These are phyloP conservation scores for Toxostoma redivivum DNA, from an alignment of 2,113 vertebrate genomes.

Conservation along the genomic window DNA sequence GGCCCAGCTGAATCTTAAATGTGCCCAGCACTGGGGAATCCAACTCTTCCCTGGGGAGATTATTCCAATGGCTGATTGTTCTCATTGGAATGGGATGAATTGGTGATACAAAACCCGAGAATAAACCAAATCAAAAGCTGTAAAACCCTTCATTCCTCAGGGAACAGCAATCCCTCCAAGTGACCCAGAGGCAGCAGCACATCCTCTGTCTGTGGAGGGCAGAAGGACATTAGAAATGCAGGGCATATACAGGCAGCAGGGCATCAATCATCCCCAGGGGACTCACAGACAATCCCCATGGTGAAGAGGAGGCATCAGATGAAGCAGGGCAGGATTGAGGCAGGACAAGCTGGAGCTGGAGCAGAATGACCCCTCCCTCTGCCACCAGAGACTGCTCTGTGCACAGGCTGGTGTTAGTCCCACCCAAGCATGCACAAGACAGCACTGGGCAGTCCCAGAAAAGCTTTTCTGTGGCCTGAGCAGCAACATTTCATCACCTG, in stretches of 20 bases:
- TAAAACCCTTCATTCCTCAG: neutral
- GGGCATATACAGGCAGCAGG: neutral
- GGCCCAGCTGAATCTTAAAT: neutral
- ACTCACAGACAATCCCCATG: neutral
- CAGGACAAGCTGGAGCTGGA: neutral
- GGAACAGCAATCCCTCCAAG: neutral
- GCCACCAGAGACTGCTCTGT: neutral
- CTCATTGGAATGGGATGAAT: neutral
- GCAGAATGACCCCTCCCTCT: neutral
- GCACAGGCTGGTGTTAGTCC: neutral
- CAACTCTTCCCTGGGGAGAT: neutral
- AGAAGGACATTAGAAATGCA: neutral
- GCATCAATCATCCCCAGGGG: neutral
- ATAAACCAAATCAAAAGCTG: neutral
- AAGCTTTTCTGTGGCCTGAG: neutral
- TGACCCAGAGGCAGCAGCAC: neutral
- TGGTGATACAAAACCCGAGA: neutral
- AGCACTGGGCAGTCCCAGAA: neutral
- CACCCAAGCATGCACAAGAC: neutral
- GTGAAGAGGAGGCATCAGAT: neutral
- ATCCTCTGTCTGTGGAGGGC: neutral
- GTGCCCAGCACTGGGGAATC: neutral
- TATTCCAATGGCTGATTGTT: neutral
- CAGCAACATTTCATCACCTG: neutral
- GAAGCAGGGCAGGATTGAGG: neutral